phyloP scores from a whole-genome alignment of 1,140 invertebrate genomes.

The Aphelinus certus region DNA sequence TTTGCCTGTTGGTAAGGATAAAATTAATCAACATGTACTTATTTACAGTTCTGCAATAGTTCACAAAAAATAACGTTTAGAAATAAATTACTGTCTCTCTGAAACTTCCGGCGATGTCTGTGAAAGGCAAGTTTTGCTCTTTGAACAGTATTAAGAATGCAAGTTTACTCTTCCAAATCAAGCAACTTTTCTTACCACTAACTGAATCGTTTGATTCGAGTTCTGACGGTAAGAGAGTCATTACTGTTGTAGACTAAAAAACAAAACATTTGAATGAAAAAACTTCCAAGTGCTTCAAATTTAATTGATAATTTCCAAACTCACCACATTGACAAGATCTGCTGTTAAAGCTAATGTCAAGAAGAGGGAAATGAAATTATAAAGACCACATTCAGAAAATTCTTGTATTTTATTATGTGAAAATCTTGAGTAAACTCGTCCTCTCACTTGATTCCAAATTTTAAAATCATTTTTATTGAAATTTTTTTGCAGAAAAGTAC shows the following conservation, averaged over 20 bases:
- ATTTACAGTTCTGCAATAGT: background rate
- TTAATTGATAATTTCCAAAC: slow-evolving; percentile 29
- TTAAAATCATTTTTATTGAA: slow-evolving; percentile 52
- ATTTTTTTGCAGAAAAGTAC: slow-evolving; percentile 57
- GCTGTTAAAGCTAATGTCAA: slow-evolving; percentile 62
- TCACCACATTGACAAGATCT: slow-evolving; percentile 61
- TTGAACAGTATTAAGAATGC: slow-evolving; percentile 55
- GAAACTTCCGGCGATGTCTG: slow-evolving; percentile 46
- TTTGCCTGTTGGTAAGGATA: slow-evolving; percentile 46
- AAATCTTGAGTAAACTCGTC: slow-evolving; percentile 65
- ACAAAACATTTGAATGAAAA: slow-evolving; percentile 30
- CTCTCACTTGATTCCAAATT: slow-evolving; percentile 65
- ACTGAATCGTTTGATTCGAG: slow-evolving; percentile 41
- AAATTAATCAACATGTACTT: background rate
- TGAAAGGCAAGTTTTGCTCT: slow-evolving; percentile 51
- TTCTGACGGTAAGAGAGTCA: slow-evolving; percentile 54
- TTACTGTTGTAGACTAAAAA: slow-evolving; percentile 55
- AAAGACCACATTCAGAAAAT: slow-evolving; percentile 59
- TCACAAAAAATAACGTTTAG: slow-evolving; percentile 9
- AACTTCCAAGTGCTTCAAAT: background rate
- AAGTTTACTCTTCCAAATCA: slow-evolving; percentile 62
- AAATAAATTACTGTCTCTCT: slow-evolving; percentile 47
- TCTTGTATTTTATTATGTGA: slow-evolving; percentile 61
- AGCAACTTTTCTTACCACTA: slow-evolving; percentile 45
- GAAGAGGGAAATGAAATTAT: slow-evolving; percentile 64